phyloP scores from a whole-genome alignment of 2,113 vertebrate genomes.

The Aix galericulata region DNA sequence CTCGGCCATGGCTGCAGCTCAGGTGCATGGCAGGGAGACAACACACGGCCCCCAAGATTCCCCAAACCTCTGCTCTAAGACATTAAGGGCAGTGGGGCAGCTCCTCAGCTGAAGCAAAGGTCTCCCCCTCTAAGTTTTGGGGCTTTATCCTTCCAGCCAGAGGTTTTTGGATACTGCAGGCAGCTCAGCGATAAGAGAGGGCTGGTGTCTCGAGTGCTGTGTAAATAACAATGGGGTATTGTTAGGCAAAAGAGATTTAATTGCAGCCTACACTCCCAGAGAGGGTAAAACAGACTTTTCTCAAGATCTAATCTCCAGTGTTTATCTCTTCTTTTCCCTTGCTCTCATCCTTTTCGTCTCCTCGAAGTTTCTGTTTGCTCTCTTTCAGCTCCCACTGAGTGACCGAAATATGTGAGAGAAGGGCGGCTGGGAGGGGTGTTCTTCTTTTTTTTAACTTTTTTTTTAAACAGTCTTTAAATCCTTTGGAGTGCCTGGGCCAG shows the following conservation, averaged over 20 bases:
- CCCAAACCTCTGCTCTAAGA: background rate
- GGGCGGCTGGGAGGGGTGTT: background rate
- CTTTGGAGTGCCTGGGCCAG: conserved; percentile 30
- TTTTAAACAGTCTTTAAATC: conserved; percentile 27
- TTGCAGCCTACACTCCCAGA: conserved; percentile 41
- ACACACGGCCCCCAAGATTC: background rate
- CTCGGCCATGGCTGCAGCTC: background rate
- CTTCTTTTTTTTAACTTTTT: background rate
- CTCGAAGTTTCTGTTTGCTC: background rate
- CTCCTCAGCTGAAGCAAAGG: background rate
- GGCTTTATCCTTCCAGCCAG: background rate
- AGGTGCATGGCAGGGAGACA: background rate
- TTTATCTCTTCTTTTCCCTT: background rate
- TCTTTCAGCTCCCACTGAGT: background rate
- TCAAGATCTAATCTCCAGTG: conserved; percentile 12
- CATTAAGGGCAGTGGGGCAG: background rate
- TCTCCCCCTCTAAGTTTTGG: fast-evolving
- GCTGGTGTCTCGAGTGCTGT: background rate
- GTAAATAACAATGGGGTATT: conserved; percentile 17
- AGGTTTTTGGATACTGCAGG: background rate
- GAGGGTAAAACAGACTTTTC: conserved; percentile 15
- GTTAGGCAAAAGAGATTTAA: conserved; percentile 60
- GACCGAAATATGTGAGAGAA: background rate
- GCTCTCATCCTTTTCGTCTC: background rate
- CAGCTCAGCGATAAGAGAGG: background rate